These are phyloP conservation scores for Baronia brevicornis DNA, from an alignment of 2,888 invertebrate genomes.

Conservation along the genomic window DNA sequence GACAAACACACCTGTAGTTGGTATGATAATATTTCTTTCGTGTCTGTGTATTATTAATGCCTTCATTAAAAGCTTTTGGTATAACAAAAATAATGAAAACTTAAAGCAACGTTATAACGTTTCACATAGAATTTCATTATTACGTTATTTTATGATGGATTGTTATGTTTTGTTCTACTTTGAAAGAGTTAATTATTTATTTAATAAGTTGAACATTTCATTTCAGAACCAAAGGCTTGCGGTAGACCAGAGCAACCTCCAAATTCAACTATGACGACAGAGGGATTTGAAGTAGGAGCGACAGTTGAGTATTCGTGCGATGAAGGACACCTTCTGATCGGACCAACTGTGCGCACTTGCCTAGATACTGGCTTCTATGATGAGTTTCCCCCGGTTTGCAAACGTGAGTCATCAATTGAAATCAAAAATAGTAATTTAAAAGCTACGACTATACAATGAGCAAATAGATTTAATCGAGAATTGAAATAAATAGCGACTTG, in stretches of 20 bases:
- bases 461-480: no score
- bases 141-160: not conserved
- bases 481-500: no score
- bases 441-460: no score
- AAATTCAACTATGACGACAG: slow-evolving; percentile 89
- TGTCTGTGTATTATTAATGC: no score
- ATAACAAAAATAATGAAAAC: no score
- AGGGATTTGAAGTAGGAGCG: slow-evolving; percentile 87
- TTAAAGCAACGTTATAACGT: no score
- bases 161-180: not conserved
- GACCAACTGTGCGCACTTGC: slow-evolving; percentile 88
- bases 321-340: slow-evolving; percentile 89
- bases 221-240: slow-evolving; percentile 89
- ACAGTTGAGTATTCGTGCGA: slow-evolving; percentile 90
- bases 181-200: no score
- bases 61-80: no score
- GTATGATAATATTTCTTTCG: no score
- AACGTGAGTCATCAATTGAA: slow-evolving; percentile 79
- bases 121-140: no score
- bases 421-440: not conserved
- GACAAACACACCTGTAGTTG: no score
- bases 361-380: slow-evolving; percentile 94
- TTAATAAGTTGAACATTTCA: slow-evolving; percentile 10
- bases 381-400: slow-evolving; percentile 94
- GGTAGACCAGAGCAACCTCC: slow-evolving; percentile 95